phyloP scores from a whole-genome alignment of 2,888 invertebrate species.

The Thera obeliscata region DNA sequence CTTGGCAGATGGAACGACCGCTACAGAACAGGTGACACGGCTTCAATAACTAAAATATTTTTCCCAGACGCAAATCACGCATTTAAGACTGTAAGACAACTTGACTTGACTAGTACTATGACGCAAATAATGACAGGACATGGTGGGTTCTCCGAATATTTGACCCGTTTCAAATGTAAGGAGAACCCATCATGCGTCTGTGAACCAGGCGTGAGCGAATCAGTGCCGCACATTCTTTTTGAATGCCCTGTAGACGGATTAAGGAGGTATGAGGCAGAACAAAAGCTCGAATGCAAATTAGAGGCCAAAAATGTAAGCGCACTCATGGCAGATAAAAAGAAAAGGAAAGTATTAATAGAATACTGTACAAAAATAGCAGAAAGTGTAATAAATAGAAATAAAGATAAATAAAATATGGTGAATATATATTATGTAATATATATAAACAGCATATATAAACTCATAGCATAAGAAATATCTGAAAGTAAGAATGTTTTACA shows the following conservation, averaged over 20 bases:
- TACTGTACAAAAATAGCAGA: not conserved
- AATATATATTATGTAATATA: not conserved
- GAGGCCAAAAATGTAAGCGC: not conserved
- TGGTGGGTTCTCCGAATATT: conserved; percentile 8
- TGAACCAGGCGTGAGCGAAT: not conserved
- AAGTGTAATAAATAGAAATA: not conserved
- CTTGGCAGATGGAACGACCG: conserved; percentile 14
- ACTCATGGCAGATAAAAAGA: not conserved
- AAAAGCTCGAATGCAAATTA: not conserved
- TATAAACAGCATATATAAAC: too few relatives aligned
- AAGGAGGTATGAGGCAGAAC: not conserved
- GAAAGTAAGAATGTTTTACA: too few relatives aligned
- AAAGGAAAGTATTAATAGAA: not conserved
- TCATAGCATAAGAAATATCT: too few relatives aligned
- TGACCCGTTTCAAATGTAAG: conserved; percentile 10
- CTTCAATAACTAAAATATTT: conserved; percentile 1
- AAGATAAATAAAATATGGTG: not conserved
- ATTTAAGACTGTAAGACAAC: not conserved
- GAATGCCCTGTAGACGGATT: not conserved
- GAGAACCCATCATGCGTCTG: conserved; percentile 19
- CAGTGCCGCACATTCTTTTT: not conserved
- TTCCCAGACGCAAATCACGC: conserved; percentile 22
- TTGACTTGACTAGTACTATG: not conserved
- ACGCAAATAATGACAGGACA: not conserved
- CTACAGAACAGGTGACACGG: conserved; percentile 5